Evolutionary conservation across 1,140 invertebrate species (phyloP).

Genomic region (Coelopa frigida): DNA sequence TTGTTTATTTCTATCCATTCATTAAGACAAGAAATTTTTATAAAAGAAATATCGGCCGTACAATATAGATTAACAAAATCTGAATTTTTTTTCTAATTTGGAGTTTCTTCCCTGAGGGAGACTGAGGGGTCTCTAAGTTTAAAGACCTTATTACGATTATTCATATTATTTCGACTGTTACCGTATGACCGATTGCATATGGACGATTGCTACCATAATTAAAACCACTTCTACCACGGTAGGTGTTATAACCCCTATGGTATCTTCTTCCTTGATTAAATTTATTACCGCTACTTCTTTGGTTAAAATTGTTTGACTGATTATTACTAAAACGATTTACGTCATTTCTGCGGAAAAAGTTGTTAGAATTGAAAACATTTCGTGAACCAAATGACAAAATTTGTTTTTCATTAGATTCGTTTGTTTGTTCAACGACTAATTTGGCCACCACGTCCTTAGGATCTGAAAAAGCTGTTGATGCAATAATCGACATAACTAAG

Average conservation of each 20-base stretch:
- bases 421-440: slow-evolving; percentile 6
- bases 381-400: background rate
- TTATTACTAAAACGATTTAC: background rate
- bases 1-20: background rate
- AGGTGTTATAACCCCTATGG: no score
- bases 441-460: slow-evolving; percentile 1
- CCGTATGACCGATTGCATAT: no score
- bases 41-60: background rate
- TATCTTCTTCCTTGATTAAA: no score
- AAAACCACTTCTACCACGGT: no score
- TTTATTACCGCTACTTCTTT: no score
- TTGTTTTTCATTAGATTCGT: background rate
- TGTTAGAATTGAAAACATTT: background rate
- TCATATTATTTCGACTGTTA: background rate
- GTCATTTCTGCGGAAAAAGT: background rate
- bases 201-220: no score
- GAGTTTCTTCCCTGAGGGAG: background rate
- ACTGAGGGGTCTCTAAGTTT: slow-evolving; percentile 2
- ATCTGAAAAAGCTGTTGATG: background rate
- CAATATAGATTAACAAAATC: background rate
- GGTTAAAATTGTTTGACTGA: background rate
- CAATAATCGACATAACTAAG: slow-evolving; percentile 1
- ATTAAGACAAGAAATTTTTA: background rate
- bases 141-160: slow-evolving; percentile 1
- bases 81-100: no score